Conservation (phyloP, 2,888 invertebrate species). For the Coenonympha glycerion region DNA sequence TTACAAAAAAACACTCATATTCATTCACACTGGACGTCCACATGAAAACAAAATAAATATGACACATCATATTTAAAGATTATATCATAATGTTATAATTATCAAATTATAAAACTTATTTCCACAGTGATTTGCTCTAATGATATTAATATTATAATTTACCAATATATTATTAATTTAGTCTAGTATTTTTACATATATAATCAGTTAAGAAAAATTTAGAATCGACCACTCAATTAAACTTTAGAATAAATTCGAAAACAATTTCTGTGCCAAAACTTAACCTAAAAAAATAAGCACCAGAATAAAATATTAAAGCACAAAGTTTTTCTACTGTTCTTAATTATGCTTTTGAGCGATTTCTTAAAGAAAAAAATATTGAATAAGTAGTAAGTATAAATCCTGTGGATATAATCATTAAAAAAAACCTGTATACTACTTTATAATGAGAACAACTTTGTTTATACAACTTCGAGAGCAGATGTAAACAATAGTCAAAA, state of each 20-base stretch:
- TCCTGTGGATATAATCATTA: too few species aligned
- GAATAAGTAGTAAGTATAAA: too few species aligned
- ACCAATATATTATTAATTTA: slow-evolving; percentile 5
- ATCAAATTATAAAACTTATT: not conserved
- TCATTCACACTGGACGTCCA: slow-evolving; percentile 10
- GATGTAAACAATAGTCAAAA: too few species aligned
- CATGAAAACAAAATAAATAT: slow-evolving; percentile 10
- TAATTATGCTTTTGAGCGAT: too few species aligned
- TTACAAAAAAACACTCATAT: slow-evolving; percentile 6
- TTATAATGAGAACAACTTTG: too few species aligned
- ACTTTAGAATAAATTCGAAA: slow-evolving; percentile 8
- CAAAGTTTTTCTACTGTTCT: not conserved
- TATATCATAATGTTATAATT: not conserved
- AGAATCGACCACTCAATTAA: not conserved
- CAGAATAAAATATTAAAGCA: slow-evolving; percentile 16
- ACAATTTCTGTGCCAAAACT: slow-evolving; percentile 2
- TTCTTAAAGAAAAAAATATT: too few species aligned
- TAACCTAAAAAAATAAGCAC: slow-evolving; percentile 21
- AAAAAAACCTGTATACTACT: too few species aligned
- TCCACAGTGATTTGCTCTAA: not conserved
- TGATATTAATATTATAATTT: not conserved
- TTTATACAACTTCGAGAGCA: too few species aligned
- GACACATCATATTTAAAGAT: slow-evolving; percentile 4
- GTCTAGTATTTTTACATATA: not conserved
- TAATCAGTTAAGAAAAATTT: not conserved